Conservation (phyloP, 2,113 vertebrate species). For the Lampris megalopsis region DNA sequence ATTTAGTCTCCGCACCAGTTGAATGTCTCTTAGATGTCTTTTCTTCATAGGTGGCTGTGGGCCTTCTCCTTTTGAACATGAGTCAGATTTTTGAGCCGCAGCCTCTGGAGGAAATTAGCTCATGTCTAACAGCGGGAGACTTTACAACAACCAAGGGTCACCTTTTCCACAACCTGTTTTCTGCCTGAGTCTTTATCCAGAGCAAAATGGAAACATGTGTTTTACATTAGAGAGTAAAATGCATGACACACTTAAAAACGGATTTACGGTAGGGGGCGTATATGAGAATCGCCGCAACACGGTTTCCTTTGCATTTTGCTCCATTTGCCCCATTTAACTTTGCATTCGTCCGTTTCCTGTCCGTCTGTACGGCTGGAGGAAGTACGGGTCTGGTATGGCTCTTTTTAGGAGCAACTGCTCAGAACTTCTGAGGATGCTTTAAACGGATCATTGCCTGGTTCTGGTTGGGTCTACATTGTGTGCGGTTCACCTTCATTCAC, state of each 20-base stretch:
- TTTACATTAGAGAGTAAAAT: constrained; percentile 1
- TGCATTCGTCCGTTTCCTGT: not conserved
- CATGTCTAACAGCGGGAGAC: constrained; percentile 63
- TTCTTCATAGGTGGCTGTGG: constrained; percentile 16
- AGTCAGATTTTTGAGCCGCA: constrained; percentile 46
- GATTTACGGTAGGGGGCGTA: not conserved
- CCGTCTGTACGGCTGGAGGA: not conserved
- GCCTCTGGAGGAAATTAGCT: constrained; percentile 64
- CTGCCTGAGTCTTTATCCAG: not conserved
- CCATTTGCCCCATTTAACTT: not conserved
- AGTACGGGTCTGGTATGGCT: not conserved
- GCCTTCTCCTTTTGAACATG: constrained; percentile 27
- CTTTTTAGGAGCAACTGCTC: too few relatives aligned
- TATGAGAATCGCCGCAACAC: not conserved
- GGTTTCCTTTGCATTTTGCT: not conserved
- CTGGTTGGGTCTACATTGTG: too few relatives aligned
- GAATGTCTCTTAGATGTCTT: not conserved
- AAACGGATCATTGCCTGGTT: too few relatives aligned
- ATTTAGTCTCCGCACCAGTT: too few relatives aligned
- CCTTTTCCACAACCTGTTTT: constrained; percentile 62
- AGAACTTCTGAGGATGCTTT: too few relatives aligned
- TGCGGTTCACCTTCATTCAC: not conserved
- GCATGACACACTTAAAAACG: not conserved
- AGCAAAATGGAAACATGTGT: constrained; percentile 13
- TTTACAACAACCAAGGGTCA: constrained; percentile 21